Base-by-base conservation (phyloP, 2,113 vertebrate species). In the Leptocoma aspasia region DNA sequence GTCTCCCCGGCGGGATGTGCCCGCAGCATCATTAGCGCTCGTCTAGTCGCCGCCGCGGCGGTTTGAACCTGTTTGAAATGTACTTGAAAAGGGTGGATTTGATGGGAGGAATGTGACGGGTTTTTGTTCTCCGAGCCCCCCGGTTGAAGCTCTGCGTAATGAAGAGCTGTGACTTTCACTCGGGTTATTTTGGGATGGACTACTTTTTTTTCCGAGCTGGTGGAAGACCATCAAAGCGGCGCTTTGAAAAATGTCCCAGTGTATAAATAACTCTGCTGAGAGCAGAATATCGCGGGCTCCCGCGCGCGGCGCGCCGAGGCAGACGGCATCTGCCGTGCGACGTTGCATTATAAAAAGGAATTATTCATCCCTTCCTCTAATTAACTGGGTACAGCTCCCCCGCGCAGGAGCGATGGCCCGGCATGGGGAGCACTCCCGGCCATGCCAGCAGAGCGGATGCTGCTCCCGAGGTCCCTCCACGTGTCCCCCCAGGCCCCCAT, bases 151-250 rank as follows among this genome's bases (percentile, higher is more conserved):
- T 81, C 76, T 90, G 30, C 88, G 81, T 95, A 97, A 97, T 95
- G 91, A 97, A 95, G 94, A 96, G 95, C 94, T 96, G 88, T 93
- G 93, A 96, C 95, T 96, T 94, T 95, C 90, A 87, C 93, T 96
- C 26, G 68, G 88, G 96, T 97, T 97, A 96, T 97, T 97, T 97
- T 95, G 91, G 89, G 95, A 96, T 95, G 96, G 97, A 97, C 96
- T 97, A 97, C 92, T 97, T 97, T 96, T 96, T 92, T 92, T 92
- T 90, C 94, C 28, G 23, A 92, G 95, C 94, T 70, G 78, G 97
- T 97, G 96, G 96, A 97, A 97, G 97, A 97, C 96, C 97, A 97
- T 97, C 97, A 97, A 97, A 97, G 96, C 94, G n/a, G 88, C 72
- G 50, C 97, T 97, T 96, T 97, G 96, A 97, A 96, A 97, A 95